phyloP scores from a whole-genome alignment of 2,888 invertebrate genomes.

The Lasioglossum figueresi region DNA sequence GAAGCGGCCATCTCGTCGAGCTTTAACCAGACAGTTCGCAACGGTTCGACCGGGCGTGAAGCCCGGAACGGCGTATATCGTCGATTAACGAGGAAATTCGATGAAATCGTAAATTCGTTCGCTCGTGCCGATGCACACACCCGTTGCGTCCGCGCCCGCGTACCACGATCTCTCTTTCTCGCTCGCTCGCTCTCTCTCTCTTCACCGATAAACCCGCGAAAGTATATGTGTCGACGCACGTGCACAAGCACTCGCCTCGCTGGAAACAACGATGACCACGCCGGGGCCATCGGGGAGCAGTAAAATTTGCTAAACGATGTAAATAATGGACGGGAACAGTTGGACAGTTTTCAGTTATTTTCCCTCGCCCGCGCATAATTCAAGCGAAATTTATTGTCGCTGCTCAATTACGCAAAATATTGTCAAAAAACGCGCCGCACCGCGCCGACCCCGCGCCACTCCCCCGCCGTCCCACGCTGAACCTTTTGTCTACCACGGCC shows the following conservation, averaged over 20 bases:
- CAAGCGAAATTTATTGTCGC: slow-evolving; percentile 79
- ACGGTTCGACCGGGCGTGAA: slow-evolving; percentile 68
- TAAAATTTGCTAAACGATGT: slow-evolving; percentile 82
- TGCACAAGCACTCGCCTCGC: slow-evolving; percentile 23
- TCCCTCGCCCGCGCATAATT: slow-evolving; percentile 77
- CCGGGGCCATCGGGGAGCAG: slow-evolving; percentile 70
- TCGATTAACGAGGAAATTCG: slow-evolving; percentile 80
- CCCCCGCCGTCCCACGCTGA: background rate
- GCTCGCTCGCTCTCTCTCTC: slow-evolving; percentile 24
- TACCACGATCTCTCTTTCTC: background rate
- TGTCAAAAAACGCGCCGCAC: slow-evolving; percentile 74
- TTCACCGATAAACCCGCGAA: slow-evolving; percentile 67
- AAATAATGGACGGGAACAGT: slow-evolving; percentile 81
- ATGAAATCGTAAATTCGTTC: slow-evolving; percentile 79
- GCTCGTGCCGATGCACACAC: slow-evolving; percentile 50
- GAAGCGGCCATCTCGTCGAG: slow-evolving; percentile 59
- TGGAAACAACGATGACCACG: slow-evolving; percentile 13
- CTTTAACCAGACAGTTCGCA: slow-evolving; percentile 54
- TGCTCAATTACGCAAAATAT: slow-evolving; percentile 82
- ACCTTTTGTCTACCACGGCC: background rate
- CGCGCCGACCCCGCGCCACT: background rate
- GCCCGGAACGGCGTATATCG: slow-evolving; percentile 69
- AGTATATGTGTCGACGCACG: slow-evolving; percentile 57
- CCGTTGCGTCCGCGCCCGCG: slow-evolving; percentile 2
- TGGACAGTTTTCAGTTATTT: slow-evolving; percentile 82